Evolutionary conservation across 2,888 invertebrate species (phyloP), one percentile per base, ranked within the genome.

Genomic region (Cataglyphis altisquamis): DNA sequence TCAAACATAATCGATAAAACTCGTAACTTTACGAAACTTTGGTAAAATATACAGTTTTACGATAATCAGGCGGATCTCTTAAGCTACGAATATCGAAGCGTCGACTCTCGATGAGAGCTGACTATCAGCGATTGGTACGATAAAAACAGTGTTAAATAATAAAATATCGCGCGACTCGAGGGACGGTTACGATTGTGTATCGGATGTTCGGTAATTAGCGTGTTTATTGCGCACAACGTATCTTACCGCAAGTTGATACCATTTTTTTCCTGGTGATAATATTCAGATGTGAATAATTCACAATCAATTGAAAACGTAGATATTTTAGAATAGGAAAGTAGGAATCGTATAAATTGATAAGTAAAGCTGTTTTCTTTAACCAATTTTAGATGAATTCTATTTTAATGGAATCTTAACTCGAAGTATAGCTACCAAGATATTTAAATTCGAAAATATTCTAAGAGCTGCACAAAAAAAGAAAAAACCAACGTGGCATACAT

Each of bases 11-110:
- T 81, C 81, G 80, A 86, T 90, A 88, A 90, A 90, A 90, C 90
- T 88, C 85, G 87, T 91, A 90, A 73, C 86, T 91, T 89, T 88
- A 89, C 85, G 91, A 91, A 92, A 91, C 93, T 92, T 93, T 93
- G 93, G 92, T 93, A 93, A 92, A 92, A 91, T 92, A 91, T 91
- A 91, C 85, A 89, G 45, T 86, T 89, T 87, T 85, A 67, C 41
- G 77, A 84, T 86, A 86, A 84, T 85, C 80, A 67, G 85, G 74
- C 74, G 84, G 83, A 86, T 89, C 18, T 60, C 85, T 85, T 89
- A 84, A 45, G 57, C 73, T 85, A 85, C 63, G 72, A 72, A 85
- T 72, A 81, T 85, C 81, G 83, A 87, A 86, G 85, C 83, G 83
- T 88, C 63, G 62, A 70, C 60, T 89, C 67, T 45, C 70, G 52